Conservation (phyloP, 2,113 vertebrate genomes). For the Caranx melampygus region DNA sequence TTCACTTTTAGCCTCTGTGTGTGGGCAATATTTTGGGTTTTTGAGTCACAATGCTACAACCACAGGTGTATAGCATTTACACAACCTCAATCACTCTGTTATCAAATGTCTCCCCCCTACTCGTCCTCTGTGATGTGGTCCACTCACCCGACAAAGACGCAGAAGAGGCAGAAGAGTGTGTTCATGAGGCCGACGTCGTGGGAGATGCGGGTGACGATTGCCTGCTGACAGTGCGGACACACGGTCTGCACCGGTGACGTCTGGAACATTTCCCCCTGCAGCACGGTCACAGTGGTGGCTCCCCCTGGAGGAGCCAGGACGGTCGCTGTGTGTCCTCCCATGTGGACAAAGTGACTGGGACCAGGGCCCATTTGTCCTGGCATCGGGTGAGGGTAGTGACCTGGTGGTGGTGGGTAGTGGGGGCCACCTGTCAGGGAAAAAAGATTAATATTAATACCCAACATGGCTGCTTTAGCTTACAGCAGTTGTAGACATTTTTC, state of each 20-base stretch:
- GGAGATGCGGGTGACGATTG: slow-evolving; percentile 94
- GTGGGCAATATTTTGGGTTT: no score
- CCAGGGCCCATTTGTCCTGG: slow-evolving; percentile 81
- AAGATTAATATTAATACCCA: neutral
- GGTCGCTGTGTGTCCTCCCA: slow-evolving; percentile 89
- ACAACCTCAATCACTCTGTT: neutral
- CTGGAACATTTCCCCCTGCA: slow-evolving; percentile 98
- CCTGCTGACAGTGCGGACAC: slow-evolving; percentile 98
- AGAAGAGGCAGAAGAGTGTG: slow-evolving; percentile 96
- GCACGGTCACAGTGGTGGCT: slow-evolving; percentile 93
- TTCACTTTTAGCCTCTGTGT: neutral
- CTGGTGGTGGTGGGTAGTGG: slow-evolving; percentile 82
- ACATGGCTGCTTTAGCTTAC: no score
- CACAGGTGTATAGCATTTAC: neutral
- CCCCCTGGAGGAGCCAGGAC: slow-evolving; percentile 91
- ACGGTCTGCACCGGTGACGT: slow-evolving; percentile 93
- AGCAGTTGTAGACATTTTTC: neutral
- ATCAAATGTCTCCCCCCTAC: neutral
- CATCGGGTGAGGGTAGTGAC: slow-evolving; percentile 82
- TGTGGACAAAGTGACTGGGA: slow-evolving; percentile 86
- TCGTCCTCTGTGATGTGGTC: neutral
- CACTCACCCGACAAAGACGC: slow-evolving; percentile 96
- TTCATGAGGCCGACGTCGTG: slow-evolving; percentile 97
- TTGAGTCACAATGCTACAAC: neutral
- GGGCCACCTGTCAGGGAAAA: slow-evolving; percentile 76